These are phyloP conservation scores for Drosophila tanythrix DNA, from an alignment of 2,888 invertebrate genomes.

Conservation along the genomic window DNA sequence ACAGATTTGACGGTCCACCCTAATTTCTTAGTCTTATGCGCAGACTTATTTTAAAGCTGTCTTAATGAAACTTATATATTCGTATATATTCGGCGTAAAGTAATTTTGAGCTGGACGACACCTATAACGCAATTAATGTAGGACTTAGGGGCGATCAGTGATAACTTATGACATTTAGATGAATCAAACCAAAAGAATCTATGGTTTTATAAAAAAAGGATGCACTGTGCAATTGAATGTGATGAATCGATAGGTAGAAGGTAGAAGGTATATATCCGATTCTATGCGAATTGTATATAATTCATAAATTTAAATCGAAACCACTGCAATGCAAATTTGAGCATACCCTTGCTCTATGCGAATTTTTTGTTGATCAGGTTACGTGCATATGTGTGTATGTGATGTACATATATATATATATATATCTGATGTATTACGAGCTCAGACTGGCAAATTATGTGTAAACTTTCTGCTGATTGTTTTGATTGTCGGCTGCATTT, in stretches of 20 bases:
- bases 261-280: background rate
- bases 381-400: background rate
- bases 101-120: background rate
- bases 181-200: background rate
- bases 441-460: background rate
- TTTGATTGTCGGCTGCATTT: constrained; percentile 32
- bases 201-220: background rate
- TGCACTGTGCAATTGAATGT: background rate
- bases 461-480: constrained; percentile 32
- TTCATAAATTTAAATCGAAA: background rate
- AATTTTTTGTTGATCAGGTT: background rate
- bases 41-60: background rate
- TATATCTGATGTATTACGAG: background rate
- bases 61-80: background rate
- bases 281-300: background rate
- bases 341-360: background rate
- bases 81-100: background rate
- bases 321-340: background rate
- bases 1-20: background rate
- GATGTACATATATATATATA: background rate
- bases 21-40: background rate
- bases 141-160: background rate
- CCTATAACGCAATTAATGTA: background rate
- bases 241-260: background rate
- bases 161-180: background rate